Evolutionary conservation across 1,140 invertebrate species (phyloP).

Genomic region (Eubasilissa regina): DNA sequence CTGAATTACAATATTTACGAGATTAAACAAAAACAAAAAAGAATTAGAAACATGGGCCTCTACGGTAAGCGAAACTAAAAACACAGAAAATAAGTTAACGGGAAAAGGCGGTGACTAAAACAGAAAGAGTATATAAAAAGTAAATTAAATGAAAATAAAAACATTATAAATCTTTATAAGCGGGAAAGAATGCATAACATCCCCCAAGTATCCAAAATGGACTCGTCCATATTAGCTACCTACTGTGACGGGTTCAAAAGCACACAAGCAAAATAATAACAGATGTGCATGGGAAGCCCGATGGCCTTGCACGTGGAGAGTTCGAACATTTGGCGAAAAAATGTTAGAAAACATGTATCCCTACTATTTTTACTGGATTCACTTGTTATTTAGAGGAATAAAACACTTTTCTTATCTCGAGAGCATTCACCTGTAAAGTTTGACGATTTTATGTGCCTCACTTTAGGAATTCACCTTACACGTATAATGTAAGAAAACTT

Average conservation of each 20-base stretch:
- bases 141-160: slow-evolving; percentile 19
- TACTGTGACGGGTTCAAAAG: slow-evolving; percentile 67
- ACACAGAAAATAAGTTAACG: too few relatives aligned
- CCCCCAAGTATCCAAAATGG: slow-evolving; percentile 60
- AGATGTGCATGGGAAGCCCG: slow-evolving; percentile 74
- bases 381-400: slow-evolving; percentile 42
- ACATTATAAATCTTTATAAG: slow-evolving; percentile 33
- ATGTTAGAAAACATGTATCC: slow-evolving; percentile 60
- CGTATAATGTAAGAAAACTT: slow-evolving; percentile 38
- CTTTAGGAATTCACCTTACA: slow-evolving; percentile 49
- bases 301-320: slow-evolving; percentile 71
- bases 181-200: slow-evolving; percentile 49
- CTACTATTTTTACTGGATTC: slow-evolving; percentile 62
- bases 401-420: slow-evolving; percentile 52
- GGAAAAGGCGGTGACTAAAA: neutral
- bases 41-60: too few relatives aligned
- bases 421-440: slow-evolving; percentile 58
- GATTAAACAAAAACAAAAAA: too few relatives aligned
- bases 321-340: slow-evolving; percentile 62
- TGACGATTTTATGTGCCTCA: slow-evolving; percentile 54
- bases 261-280: slow-evolving; percentile 76
- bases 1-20: too few relatives aligned
- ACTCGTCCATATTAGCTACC: slow-evolving; percentile 61
- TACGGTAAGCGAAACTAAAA: too few relatives aligned
- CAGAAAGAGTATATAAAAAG: neutral